Base-by-base conservation (phyloP, 2,113 vertebrate species). In the Addax nasomaculatus region DNA sequence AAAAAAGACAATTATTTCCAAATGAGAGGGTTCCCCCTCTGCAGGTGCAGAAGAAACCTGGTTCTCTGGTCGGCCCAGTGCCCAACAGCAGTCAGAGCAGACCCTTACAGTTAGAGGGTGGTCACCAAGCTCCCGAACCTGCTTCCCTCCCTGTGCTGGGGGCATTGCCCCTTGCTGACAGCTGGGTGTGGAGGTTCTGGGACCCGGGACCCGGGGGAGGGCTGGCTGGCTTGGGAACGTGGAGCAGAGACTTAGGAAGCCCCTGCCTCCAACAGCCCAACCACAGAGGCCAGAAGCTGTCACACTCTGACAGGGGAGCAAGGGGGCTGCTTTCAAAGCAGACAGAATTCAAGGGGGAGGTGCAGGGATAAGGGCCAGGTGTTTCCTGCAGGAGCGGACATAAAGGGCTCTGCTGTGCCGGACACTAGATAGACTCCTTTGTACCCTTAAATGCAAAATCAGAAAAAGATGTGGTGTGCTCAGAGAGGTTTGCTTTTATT, bases 331-430 rank as follows among this genome's bases (percentile, higher is more conserved):
- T 43, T 17, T 47, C 19, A 10, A 49, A 27, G 43, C 21, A 29
- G 47, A 55, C 30, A 11, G 67, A 58, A 23, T 43, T 39, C 2
- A 55, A 47, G 43, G 13, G 2, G 25, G 64, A 39, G 43, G 25
- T 49, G 6, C 51, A 33, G n/a, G 14, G 64, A 17, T 9, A 10
- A 53, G 80, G 45, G 49, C 14, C 1, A 15, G 6, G 14, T 30
- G 55, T 45, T 36, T 55, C 36, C 55, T 19, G 70, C n/a, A 60
- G 49, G 58, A 17, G 19, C 4, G 53, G 27, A 39, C 49, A 53
- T 3, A 3, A 13, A 2, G 14, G 80, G 25, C 15, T 1, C 21
- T 23, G 30, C n/a, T n/a, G 51, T 6, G 13, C 36, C 1, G 1
- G 67, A 57, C 81, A 84, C 51, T 21, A 55, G 21, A 55, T 9